Percentiles rank a stretch among this genome's conserved stretches.
phyloP scores from a whole-genome alignment of 2,888 invertebrate species.

The Cerceris rybyensis region DNA sequence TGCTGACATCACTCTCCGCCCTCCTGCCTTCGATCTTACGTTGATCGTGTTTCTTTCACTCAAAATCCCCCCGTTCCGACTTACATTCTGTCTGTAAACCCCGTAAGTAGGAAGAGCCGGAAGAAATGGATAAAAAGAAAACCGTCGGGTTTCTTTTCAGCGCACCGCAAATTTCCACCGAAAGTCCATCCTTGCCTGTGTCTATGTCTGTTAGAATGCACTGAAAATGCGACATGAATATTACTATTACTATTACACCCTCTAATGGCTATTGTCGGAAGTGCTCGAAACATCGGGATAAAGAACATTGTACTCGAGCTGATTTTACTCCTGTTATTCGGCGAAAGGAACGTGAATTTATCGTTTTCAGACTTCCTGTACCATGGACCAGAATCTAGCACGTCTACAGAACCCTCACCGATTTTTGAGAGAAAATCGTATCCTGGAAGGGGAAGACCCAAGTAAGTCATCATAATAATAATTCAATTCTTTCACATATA shows the following conservation, averaged over 20 bases:
- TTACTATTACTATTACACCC: conserved; percentile 6
- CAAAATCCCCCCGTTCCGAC: too few species aligned
- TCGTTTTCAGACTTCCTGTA: conserved; percentile 79
- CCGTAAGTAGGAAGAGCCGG: neutral
- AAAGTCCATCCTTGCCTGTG: conserved; percentile 46
- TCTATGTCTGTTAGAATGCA: conserved; percentile 51
- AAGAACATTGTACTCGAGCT: neutral
- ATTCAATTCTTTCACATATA: neutral
- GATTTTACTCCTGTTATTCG: neutral
- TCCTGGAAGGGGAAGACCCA: conserved; percentile 82
- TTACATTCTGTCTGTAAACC: neutral
- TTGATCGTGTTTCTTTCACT: too few species aligned
- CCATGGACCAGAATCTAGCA: conserved; percentile 83
- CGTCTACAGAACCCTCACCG: conserved; percentile 83
- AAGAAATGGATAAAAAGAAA: neutral
- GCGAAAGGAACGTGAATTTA: conserved; percentile 20
- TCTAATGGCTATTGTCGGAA: neutral
- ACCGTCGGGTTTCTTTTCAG: neutral
- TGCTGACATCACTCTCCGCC: too few species aligned
- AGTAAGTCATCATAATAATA: conserved; percentile 65
- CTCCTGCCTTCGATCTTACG: too few species aligned
- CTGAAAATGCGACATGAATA: conserved; percentile 40
- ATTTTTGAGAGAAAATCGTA: conserved; percentile 82
- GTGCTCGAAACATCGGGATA: conserved; percentile 4
- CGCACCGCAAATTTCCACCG: conserved; percentile 45